Conservation (phyloP, 2,888 invertebrate species). For the Noctua fimbriata region DNA sequence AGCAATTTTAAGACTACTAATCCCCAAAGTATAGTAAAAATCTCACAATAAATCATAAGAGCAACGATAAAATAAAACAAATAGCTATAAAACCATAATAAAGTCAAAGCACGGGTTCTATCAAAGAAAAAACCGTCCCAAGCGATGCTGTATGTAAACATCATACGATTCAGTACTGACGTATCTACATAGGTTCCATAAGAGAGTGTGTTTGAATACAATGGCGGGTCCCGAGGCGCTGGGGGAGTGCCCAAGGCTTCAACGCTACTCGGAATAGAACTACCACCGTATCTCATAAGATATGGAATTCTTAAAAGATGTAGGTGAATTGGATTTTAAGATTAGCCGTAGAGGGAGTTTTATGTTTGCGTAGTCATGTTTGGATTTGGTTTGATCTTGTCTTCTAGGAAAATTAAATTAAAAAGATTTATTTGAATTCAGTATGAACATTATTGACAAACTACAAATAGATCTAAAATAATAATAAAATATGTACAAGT, state of each 20-base stretch:
- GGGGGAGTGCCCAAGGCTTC: slow-evolving; percentile 68
- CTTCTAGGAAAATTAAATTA: background rate
- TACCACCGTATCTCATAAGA: slow-evolving; percentile 61
- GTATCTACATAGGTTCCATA: slow-evolving; percentile 61
- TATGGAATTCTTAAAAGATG: slow-evolving; percentile 63
- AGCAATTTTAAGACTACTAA: slow-evolving; percentile 17
- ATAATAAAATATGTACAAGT: too few species aligned
- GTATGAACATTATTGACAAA: too few species aligned
- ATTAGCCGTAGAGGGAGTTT: slow-evolving; percentile 40
- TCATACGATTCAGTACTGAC: slow-evolving; percentile 65
- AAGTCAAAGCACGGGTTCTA: slow-evolving; percentile 54
- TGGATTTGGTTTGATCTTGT: slow-evolving; percentile 3
- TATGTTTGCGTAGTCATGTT: slow-evolving; percentile 13
- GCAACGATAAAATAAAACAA: slow-evolving; percentile 57
- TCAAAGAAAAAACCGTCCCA: slow-evolving; percentile 58
- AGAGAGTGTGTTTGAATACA: slow-evolving; percentile 72
- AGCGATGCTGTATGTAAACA: slow-evolving; percentile 60
- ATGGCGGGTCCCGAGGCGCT: slow-evolving; percentile 70
- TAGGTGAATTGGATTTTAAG: slow-evolving; percentile 65
- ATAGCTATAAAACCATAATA: slow-evolving; percentile 59
- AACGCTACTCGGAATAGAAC: slow-evolving; percentile 57
- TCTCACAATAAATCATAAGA: slow-evolving; percentile 53
- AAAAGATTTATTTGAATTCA: too few species aligned
- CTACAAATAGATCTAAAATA: too few species aligned
- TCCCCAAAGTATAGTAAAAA: slow-evolving; percentile 40